These are phyloP conservation scores for Polypterus bichir DNA, from an alignment of 2,113 vertebrate genomes.

Conservation along the genomic window DNA sequence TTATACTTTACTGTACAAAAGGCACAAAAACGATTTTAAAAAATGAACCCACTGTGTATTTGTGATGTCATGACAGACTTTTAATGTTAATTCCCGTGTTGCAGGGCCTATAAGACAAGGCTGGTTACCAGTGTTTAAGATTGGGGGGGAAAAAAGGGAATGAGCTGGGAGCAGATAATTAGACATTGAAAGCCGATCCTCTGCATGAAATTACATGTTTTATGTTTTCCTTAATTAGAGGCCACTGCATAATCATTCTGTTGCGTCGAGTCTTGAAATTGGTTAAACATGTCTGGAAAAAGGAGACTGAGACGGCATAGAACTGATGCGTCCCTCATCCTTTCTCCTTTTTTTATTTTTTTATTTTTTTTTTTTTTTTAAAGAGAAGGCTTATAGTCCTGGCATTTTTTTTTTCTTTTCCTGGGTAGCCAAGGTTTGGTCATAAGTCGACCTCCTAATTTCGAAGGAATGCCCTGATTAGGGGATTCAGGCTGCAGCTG, in stretches of 20 bases:
- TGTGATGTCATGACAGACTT: no score
- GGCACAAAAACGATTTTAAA: no score
- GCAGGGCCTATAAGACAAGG: no score
- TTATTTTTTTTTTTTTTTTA: no score
- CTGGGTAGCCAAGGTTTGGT: constrained; percentile 39
- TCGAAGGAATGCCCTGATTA: constrained; percentile 48
- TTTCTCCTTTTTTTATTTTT: no score
- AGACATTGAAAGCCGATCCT: neutral
- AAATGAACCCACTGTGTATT: no score
- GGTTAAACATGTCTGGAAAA: constrained; percentile 37
- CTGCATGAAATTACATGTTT: constrained; percentile 5
- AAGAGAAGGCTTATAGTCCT: constrained; percentile 24
- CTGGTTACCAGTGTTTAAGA: no score
- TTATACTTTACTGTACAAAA: no score
- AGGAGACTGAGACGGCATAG: constrained; percentile 42
- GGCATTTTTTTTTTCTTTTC: constrained; percentile 33
- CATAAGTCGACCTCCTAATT: constrained; percentile 47
- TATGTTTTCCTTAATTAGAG: constrained; percentile 9
- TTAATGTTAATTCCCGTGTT: no score
- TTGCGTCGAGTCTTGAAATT: constrained; percentile 39
- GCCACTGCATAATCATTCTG: constrained; percentile 39
- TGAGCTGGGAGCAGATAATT: no score
- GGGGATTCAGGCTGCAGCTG: constrained; percentile 49
- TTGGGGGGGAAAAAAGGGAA: no score
- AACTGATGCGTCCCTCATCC: constrained; percentile 23